These are phyloP conservation scores for Nyleta sp. DNA, from an alignment of 2,888 invertebrate species.

Conservation along the genomic window DNA sequence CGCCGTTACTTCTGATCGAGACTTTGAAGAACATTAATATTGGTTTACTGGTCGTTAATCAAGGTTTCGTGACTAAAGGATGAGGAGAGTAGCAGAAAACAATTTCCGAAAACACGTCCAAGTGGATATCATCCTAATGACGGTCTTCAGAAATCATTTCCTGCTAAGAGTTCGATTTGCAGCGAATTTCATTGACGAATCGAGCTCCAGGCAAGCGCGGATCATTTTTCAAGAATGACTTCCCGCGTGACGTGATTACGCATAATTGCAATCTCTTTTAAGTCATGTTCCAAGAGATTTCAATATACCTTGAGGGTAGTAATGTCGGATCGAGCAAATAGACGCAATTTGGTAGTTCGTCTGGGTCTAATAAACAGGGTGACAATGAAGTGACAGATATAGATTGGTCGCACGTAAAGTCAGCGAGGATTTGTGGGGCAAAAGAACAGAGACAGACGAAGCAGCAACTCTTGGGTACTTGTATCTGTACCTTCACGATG, in stretches of 20 bases:
- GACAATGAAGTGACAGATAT: constrained; percentile 32
- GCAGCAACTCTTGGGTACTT: constrained; percentile 63
- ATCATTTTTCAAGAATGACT: constrained; percentile 46
- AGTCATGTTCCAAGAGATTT: constrained; percentile 50
- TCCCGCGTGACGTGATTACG: constrained; percentile 28
- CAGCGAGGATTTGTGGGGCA: constrained; percentile 17
- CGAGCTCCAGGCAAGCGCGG: not conserved
- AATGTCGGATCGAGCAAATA: not conserved
- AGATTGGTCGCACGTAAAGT: constrained; percentile 15
- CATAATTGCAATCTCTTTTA: constrained; percentile 30
- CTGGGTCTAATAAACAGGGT: constrained; percentile 8
- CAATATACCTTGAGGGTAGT: not conserved
- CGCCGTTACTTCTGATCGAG: constrained; percentile 35
- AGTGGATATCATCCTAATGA: no score
- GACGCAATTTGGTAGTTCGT: constrained; percentile 4
- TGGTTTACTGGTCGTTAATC: constrained; percentile 44
- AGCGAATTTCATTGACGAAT: constrained; percentile 12
- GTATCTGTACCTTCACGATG: constrained; percentile 67
- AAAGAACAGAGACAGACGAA: constrained; percentile 40
- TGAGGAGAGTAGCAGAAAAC: not conserved
- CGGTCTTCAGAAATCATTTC: not conserved
- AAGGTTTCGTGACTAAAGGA: constrained; percentile 20
- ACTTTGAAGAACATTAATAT: constrained; percentile 38
- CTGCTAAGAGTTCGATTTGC: no score
- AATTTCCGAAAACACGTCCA: not conserved